Conservation (phyloP, 2,888 invertebrate species). For the Adela reaumurella region DNA sequence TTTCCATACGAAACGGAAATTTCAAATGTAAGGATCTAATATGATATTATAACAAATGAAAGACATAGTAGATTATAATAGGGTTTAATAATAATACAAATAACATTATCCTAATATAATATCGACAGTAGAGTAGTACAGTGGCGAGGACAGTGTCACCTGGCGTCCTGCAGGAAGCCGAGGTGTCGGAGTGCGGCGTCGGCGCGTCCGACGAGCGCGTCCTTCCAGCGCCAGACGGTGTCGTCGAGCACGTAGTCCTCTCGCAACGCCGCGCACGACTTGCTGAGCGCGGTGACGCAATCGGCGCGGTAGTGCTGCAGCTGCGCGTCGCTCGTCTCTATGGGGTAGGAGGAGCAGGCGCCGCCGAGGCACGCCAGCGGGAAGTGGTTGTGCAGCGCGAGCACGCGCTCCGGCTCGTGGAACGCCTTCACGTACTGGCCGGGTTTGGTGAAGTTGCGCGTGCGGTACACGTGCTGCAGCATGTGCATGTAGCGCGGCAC, state of each 20-base stretch:
- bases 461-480: slow-evolving; percentile 87
- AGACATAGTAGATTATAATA: neutral
- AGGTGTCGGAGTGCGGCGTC: slow-evolving; percentile 67
- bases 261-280: slow-evolving; percentile 77
- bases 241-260: slow-evolving; percentile 80
- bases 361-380: slow-evolving; percentile 85
- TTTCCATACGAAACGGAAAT: too few species aligned
- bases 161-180: slow-evolving; percentile 60
- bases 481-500: slow-evolving; percentile 89
- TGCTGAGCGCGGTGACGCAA: slow-evolving; percentile 84
- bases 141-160: slow-evolving; percentile 11
- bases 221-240: slow-evolving; percentile 85
- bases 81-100: neutral
- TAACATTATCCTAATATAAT: neutral
- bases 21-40: too few species aligned
- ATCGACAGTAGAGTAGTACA: neutral
- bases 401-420: slow-evolving; percentile 85
- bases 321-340: slow-evolving; percentile 79
- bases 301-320: slow-evolving; percentile 92
- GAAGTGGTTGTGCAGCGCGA: slow-evolving; percentile 90
- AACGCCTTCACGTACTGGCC: slow-evolving; percentile 93
- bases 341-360: slow-evolving; percentile 78
- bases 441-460: slow-evolving; percentile 88
- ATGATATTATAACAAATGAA: too few species aligned
- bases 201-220: slow-evolving; percentile 66